Evolutionary conservation across 2,797 vertebrate genomes (phyloP).

Genomic region (Semotilus atromaculatus): DNA sequence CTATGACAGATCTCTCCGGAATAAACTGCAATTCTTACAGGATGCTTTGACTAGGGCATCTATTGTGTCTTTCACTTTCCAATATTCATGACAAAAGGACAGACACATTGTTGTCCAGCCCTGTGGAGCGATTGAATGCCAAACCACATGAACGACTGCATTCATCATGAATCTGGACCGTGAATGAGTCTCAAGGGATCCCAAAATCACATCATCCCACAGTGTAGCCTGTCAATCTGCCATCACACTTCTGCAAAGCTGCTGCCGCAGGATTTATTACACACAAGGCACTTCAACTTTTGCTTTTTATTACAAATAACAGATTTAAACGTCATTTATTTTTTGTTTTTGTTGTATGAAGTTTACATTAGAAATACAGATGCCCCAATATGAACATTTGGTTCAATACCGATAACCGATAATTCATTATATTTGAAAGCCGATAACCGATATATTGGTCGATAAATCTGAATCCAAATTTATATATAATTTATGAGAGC

Average conservation of each 20-base stretch:
- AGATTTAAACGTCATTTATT: background rate
- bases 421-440: too few species aligned
- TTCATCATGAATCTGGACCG: constrained; percentile 17
- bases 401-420: too few species aligned
- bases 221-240: constrained; percentile 5
- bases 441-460: too few species aligned
- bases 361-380: background rate
- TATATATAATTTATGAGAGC: too few species aligned
- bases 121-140: background rate
- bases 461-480: too few species aligned
- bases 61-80: background rate
- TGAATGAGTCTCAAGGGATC: background rate
- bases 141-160: background rate
- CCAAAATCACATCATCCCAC: background rate
- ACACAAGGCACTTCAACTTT: background rate
- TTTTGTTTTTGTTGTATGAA: background rate
- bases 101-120: background rate
- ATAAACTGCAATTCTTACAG: background rate
- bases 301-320: background rate
- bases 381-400: too few species aligned
- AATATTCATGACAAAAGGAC: background rate
- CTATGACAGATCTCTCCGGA: background rate
- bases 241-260: background rate
- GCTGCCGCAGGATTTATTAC: background rate
- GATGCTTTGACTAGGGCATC: background rate